phyloP scores from a whole-genome alignment of 2,888 invertebrate genomes.

The Tinea pellionella region DNA sequence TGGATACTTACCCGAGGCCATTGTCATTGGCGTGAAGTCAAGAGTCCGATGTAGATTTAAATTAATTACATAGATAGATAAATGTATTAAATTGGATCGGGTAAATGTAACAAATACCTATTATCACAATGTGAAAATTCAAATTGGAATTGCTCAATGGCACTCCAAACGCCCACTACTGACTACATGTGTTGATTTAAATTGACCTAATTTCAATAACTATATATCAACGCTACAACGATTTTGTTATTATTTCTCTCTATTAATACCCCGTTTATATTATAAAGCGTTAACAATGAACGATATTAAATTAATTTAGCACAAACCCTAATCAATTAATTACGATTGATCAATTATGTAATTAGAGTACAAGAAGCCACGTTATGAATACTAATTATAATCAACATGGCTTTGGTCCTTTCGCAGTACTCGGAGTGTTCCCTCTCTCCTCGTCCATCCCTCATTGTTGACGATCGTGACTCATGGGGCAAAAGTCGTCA shows the following conservation, averaged over 20 bases:
- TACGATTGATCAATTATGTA: not conserved
- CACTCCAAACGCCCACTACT: not conserved
- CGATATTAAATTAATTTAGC: not conserved
- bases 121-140: conserved; percentile 4
- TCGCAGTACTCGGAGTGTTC: too few relatives aligned
- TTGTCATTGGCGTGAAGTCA: not conserved
- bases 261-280: not conserved
- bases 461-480: too few relatives aligned
- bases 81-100: not conserved
- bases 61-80: not conserved
- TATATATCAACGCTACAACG: not conserved
- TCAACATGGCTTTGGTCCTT: too few relatives aligned
- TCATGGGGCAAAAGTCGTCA: too few relatives aligned
- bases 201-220: conserved; percentile 8
- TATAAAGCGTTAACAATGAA: not conserved
- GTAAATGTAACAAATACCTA: not conserved
- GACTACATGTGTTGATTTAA: conserved; percentile 7
- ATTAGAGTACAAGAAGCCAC: not conserved
- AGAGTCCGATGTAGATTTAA: not conserved
- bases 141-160: not conserved
- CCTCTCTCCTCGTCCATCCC: too few relatives aligned
- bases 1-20: conserved; percentile 1
- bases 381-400: not conserved
- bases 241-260: not conserved
- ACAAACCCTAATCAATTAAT: not conserved